Evolutionary conservation across 2,797 vertebrate species (phyloP).

Genomic region (Taenioides sp.): DNA sequence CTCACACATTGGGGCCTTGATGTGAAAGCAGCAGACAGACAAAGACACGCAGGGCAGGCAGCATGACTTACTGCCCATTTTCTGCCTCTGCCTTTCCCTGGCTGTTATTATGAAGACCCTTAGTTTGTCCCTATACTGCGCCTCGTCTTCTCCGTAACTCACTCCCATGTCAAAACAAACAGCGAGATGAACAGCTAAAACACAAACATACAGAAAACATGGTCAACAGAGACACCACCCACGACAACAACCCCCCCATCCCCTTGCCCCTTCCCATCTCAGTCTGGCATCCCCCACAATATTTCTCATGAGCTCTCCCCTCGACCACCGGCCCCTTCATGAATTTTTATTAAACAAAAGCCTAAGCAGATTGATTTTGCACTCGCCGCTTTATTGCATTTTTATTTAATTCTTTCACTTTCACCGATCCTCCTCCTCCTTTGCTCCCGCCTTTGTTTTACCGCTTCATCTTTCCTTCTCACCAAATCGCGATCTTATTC

Average conservation of each 20-base stretch:
- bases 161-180: constrained; percentile 73
- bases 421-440: constrained; percentile 64
- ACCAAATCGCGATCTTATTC: constrained; percentile 46
- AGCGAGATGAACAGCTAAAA: constrained; percentile 67
- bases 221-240: constrained; percentile 56
- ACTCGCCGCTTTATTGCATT: constrained; percentile 94
- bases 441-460: constrained; percentile 55
- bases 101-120: constrained; percentile 72
- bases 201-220: constrained; percentile 43
- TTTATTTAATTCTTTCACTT: constrained; percentile 95
- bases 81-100: constrained; percentile 43
- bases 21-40: constrained; percentile 36
- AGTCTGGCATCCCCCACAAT: constrained; percentile 71
- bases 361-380: constrained; percentile 99
- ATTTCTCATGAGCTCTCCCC: constrained; percentile 89
- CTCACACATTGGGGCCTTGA: constrained; percentile 65
- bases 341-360: constrained; percentile 99
- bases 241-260: not conserved
- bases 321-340: constrained; percentile 91
- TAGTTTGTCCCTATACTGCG: constrained; percentile 59
- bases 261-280: constrained; percentile 15
- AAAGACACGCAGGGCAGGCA: constrained; percentile 51
- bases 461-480: constrained; percentile 49
- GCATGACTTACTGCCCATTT: constrained; percentile 62
- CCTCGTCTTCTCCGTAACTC: constrained; percentile 67